phyloP scores from a whole-genome alignment of 2,113 vertebrate species.

The Puffinus mauretanicus region DNA sequence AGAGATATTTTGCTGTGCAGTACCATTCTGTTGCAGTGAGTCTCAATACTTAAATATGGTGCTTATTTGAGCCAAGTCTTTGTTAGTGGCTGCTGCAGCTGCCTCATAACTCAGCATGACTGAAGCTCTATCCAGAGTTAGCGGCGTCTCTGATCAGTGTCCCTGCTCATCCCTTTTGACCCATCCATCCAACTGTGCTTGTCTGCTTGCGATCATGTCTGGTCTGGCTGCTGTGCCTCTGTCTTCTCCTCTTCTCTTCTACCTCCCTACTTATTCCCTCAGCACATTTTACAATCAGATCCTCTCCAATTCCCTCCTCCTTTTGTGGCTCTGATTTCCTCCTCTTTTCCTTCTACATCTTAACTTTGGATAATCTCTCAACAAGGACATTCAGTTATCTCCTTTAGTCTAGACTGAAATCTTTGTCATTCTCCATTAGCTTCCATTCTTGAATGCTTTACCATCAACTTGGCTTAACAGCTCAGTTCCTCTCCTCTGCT shows the following conservation, averaged over 20 bases:
- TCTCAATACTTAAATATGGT: neutral
- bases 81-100: neutral
- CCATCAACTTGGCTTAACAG: neutral
- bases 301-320: neutral
- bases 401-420: neutral
- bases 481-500: neutral
- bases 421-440: neutral
- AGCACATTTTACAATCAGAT: neutral
- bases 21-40: neutral
- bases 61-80: neutral
- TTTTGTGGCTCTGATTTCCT: neutral
- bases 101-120: neutral
- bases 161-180: neutral
- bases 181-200: neutral
- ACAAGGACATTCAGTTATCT: neutral
- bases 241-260: neutral
- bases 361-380: neutral
- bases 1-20: neutral
- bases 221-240: neutral
- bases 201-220: neutral
- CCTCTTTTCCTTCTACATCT: neutral
- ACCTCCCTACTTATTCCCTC: neutral
- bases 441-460: neutral
- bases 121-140: neutral
- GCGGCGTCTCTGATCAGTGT: neutral